Percentiles rank a stretch among this genome's conserved stretches.
phyloP scores from a whole-genome alignment of 2,797 vertebrate species.

The Semotilus atromaculatus region DNA sequence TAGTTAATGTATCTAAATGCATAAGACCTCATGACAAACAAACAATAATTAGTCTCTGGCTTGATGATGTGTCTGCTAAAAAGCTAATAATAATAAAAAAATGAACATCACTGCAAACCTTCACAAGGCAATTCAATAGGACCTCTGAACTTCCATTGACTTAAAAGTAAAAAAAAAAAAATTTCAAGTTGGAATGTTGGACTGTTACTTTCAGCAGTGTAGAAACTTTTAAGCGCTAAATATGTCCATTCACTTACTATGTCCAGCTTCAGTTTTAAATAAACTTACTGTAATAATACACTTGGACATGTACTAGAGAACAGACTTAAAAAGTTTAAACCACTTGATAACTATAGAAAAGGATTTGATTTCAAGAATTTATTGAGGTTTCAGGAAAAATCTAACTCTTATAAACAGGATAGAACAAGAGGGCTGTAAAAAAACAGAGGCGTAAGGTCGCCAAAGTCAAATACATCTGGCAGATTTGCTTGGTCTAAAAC shows the following conservation, averaged over 20 bases:
- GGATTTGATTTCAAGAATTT: neutral
- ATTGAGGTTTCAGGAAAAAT: neutral
- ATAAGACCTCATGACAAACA: neutral
- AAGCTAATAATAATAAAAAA: neutral
- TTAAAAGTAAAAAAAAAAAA: neutral
- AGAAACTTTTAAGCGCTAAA: neutral
- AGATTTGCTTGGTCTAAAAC: conserved; percentile 33
- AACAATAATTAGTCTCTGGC: neutral
- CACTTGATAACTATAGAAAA: neutral
- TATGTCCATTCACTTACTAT: neutral
- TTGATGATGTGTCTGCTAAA: neutral
- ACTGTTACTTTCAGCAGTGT: neutral
- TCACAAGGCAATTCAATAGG: neutral
- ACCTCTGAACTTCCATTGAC: neutral
- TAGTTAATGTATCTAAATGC: neutral
- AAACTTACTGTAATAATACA: neutral
- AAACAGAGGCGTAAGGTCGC: conserved; percentile 11
- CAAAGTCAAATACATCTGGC: conserved; percentile 29
- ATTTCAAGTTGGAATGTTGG: neutral
- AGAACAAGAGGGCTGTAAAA: conserved; percentile 5
- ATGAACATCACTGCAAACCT: neutral
- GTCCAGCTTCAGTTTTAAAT: neutral
- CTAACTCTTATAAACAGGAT: neutral
- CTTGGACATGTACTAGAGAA: neutral
- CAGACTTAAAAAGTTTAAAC: neutral